phyloP scores from a whole-genome alignment of 2,888 invertebrate species.

The Drosophila rubida region DNA sequence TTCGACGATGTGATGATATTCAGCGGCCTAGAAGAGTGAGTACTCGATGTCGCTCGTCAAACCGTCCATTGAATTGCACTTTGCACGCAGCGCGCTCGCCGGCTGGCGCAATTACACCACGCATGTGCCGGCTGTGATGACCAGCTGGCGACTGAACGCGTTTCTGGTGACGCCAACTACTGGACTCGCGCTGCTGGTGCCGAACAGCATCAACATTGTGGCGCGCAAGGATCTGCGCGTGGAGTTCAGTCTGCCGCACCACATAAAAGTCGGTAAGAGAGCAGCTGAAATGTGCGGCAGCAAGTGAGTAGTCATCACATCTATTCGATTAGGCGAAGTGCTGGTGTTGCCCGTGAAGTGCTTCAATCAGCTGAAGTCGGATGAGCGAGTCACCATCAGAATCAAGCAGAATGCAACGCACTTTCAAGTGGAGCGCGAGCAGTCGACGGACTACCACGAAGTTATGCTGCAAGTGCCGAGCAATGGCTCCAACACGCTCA shows the following conservation, averaged over 20 bases:
- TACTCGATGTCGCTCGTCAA: too few species aligned
- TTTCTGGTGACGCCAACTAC: conserved; percentile 26
- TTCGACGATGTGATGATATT: conserved; percentile 45
- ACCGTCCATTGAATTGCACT: too few species aligned
- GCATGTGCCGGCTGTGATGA: conserved; percentile 19
- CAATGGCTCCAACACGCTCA: not conserved
- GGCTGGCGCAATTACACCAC: too few species aligned
- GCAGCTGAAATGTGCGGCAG: too few species aligned
- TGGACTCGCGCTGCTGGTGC: conserved; percentile 27
- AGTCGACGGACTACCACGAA: too few species aligned
- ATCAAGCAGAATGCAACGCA: not conserved
- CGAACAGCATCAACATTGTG: not conserved
- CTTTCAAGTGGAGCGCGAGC: too few species aligned
- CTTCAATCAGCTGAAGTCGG: conserved; percentile 11
- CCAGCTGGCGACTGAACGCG: conserved; percentile 40
- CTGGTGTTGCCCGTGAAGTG: conserved; percentile 20
- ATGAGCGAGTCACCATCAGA: not conserved
- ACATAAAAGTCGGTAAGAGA: conserved; percentile 32
- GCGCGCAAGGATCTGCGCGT: conserved; percentile 20
- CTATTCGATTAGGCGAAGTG: conserved; percentile 32
- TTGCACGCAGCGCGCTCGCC: too few species aligned
- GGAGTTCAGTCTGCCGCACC: conserved; percentile 9
- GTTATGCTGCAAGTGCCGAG: not conserved
- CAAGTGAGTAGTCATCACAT: not conserved
- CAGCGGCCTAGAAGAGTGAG: conserved; percentile 24